These are phyloP conservation scores for Caenorhabditis japonica DNA, from an alignment of 2,888 invertebrate genomes.

Conservation along the genomic window DNA sequence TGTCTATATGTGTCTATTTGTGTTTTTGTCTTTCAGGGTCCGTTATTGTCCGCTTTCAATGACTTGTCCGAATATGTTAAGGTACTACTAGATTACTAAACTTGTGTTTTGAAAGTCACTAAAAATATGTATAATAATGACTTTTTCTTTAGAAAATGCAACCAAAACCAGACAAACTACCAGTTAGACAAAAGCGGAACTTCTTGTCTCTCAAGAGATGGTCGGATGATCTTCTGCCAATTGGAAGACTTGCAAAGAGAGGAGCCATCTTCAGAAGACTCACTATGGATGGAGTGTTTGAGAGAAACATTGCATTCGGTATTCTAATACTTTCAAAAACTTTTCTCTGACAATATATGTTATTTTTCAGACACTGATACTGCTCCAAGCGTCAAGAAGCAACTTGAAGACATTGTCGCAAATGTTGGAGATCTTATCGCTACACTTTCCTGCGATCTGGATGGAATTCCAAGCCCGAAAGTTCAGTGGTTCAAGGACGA, in stretches of 20 bases:
- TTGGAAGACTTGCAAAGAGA: constrained; percentile 78
- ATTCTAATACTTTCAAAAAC: too few relatives aligned
- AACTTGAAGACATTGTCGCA: constrained; percentile 77
- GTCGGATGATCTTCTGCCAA: constrained; percentile 77
- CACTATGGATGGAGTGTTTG: constrained; percentile 78
- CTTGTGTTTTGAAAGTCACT: constrained; percentile 1
- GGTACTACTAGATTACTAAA: constrained; percentile 73
- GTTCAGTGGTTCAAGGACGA: constrained; percentile 76
- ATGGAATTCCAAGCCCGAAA: constrained; percentile 77
- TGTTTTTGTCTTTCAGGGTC: constrained; percentile 68
- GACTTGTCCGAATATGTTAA: constrained; percentile 76
- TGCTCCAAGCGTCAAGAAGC: constrained; percentile 77
- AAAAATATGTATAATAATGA: neutral
- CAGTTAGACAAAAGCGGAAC: constrained; percentile 66
- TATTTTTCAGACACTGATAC: constrained; percentile 66
- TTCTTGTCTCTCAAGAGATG: constrained; percentile 70
- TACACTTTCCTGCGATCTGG: constrained; percentile 77
- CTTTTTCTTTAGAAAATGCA: constrained; percentile 56
- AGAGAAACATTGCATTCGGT: constrained; percentile 79
- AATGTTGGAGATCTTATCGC: constrained; percentile 75
- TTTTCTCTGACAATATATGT: too few relatives aligned
- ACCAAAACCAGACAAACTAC: constrained; percentile 62
- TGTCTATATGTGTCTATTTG: constrained; percentile 7
- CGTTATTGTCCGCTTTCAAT: constrained; percentile 76
- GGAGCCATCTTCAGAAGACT: constrained; percentile 79